phyloP scores from a whole-genome alignment of 2,888 invertebrate species.

The Thecocarcelia acutangulata region DNA sequence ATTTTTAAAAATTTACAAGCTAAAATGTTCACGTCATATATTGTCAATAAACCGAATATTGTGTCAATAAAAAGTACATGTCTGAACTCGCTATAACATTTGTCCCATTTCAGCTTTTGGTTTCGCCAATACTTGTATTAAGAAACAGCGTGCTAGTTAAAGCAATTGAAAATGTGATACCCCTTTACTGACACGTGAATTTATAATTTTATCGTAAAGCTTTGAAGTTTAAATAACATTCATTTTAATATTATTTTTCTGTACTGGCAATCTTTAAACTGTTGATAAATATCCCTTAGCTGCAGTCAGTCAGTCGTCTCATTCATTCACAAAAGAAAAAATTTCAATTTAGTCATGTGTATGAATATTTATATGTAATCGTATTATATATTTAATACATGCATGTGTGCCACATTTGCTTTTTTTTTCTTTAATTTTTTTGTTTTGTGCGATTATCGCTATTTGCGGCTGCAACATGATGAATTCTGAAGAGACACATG shows the following conservation, averaged over 20 bases:
- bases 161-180: no score
- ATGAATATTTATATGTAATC: conserved; percentile 11
- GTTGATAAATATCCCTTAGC: conserved; percentile 59
- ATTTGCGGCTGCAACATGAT: conserved; percentile 49
- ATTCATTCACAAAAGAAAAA: conserved; percentile 41
- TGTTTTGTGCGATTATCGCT: conserved; percentile 31
- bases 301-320: conserved; percentile 27
- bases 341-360: conserved; percentile 47
- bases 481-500: conserved; percentile 21
- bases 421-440: conserved; percentile 13
- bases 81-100: no score
- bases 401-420: conserved; percentile 48
- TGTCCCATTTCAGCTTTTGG: no score
- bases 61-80: no score
- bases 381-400: conserved; percentile 24
- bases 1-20: no score
- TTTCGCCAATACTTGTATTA: no score
- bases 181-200: not conserved
- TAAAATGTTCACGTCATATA: no score
- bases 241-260: conserved; percentile 15
- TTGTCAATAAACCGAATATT: no score
- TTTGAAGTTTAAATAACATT: not conserved
- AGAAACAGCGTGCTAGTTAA: no score
- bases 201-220: not conserved
- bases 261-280: conserved; percentile 20